These are phyloP conservation scores for Oreochromis aureus DNA, from an alignment of 2,113 vertebrate species.

Conservation along the genomic window DNA sequence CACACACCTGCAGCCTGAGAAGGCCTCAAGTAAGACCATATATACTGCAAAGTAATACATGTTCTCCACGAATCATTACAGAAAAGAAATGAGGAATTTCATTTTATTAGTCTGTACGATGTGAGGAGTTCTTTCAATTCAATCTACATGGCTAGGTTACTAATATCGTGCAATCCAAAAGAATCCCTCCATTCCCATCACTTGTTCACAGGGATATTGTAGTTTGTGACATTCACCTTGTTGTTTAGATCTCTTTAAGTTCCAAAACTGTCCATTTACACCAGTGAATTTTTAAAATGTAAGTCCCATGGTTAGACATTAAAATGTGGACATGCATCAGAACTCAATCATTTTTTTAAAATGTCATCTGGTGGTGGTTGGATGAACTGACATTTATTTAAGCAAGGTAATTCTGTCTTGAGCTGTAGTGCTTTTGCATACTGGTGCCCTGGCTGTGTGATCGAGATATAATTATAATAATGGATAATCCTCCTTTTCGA, in stretches of 20 bases:
- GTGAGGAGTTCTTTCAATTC: slow-evolving; percentile 60
- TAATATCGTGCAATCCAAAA: neutral
- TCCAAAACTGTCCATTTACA: neutral
- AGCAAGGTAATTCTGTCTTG: slow-evolving; percentile 21
- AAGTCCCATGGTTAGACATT: neutral
- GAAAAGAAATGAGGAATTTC: slow-evolving; percentile 18
- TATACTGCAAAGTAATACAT: slow-evolving; percentile 8
- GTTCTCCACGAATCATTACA: slow-evolving; percentile 37
- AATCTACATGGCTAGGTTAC: slow-evolving; percentile 30
- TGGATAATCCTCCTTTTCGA: neutral
- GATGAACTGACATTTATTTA: slow-evolving; percentile 43
- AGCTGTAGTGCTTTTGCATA: neutral
- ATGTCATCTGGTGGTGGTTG: slow-evolving; percentile 19
- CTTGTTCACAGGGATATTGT: neutral
- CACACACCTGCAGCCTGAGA: neutral
- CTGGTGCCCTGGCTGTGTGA: neutral
- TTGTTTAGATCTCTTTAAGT: neutral
- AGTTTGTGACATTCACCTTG: neutral
- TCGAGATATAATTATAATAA: neutral
- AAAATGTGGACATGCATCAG: slow-evolving; percentile 7
- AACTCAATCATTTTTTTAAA: slow-evolving; percentile 21
- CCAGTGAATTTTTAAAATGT: neutral
- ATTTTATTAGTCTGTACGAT: slow-evolving; percentile 31
- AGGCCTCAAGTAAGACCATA: slow-evolving; percentile 12
- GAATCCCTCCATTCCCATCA: neutral